Evolutionary conservation across 2,888 invertebrate species (phyloP).

Genomic region (Diaprepes abbreviatus): DNA sequence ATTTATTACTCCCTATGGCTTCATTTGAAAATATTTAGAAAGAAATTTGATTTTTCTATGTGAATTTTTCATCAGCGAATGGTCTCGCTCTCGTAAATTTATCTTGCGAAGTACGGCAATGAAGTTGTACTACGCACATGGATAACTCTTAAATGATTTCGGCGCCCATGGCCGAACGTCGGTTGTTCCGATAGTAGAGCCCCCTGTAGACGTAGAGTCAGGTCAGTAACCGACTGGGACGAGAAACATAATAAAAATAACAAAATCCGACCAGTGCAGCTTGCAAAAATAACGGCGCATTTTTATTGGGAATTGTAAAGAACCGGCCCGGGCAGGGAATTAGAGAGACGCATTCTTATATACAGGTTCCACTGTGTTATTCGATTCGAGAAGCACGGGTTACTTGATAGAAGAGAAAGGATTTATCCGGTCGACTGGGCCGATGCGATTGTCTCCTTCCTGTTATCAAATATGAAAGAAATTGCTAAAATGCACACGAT

Average conservation of each 20-base stretch:
- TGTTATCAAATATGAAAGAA: conserved; percentile 15
- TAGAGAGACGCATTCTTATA: conserved; percentile 58
- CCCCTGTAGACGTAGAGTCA: conserved; percentile 61
- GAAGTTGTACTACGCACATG: conserved; percentile 7
- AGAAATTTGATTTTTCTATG: no score
- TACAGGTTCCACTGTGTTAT: conserved; percentile 52
- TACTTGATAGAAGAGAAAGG: conserved; percentile 11
- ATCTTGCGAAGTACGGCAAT: not conserved
- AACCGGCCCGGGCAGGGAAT: conserved; percentile 63
- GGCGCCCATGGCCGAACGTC: conserved; percentile 51
- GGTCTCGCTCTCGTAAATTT: no score
- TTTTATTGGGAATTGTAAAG: conserved; percentile 67
- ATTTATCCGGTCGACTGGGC: conserved; percentile 6
- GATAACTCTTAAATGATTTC: conserved; percentile 25
- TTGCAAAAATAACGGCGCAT: conserved; percentile 68
- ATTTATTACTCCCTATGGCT: no score
- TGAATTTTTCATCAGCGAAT: no score
- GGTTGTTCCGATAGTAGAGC: conserved; percentile 57
- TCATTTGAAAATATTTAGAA: no score
- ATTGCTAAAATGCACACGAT: conserved; percentile 2
- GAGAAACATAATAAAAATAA: conserved; percentile 66
- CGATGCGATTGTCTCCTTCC: conserved; percentile 9
- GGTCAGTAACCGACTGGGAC: conserved; percentile 64
- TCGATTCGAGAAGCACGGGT: conserved; percentile 25
- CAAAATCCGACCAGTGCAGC: conserved; percentile 65